These are phyloP conservation scores for Diadema setosum DNA, from an alignment of 35 echinoderm and acorn worm genomes.

Conservation along the genomic window DNA sequence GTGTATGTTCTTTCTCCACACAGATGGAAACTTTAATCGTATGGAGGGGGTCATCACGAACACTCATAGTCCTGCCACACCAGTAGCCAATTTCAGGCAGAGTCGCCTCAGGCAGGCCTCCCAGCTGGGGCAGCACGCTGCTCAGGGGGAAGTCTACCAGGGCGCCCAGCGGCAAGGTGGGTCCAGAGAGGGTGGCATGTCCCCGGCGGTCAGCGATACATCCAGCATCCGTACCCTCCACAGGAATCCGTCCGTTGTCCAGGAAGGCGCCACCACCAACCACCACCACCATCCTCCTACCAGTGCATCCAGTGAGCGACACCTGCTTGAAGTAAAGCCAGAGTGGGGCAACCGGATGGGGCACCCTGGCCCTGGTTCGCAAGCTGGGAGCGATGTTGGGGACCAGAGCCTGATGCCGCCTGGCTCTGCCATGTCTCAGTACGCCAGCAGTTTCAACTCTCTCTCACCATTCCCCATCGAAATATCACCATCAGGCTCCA, in stretches of 20 bases:
- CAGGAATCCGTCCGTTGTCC: constrained; percentile 1
- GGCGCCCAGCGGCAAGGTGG: not conserved
- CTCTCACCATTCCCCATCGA: constrained; percentile 96
- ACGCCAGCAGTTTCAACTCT: constrained; percentile 92
- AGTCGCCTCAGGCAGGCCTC: not conserved
- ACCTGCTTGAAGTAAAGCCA: constrained; percentile 76
- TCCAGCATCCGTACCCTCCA: constrained; percentile 79
- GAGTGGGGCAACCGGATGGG: constrained; percentile 48
- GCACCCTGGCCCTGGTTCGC: constrained; percentile 76
- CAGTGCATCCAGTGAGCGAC: constrained; percentile 49
- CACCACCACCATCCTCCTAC: constrained; percentile 41
- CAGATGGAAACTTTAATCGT: not conserved
- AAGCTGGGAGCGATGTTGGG: constrained; percentile 87
- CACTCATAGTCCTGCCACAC: not conserved
- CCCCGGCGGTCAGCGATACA: constrained; percentile 88
- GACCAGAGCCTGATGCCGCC: constrained; percentile 79
- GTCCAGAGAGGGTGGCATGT: not conserved
- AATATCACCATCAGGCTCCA: constrained; percentile 92
- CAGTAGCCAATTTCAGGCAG: not conserved
- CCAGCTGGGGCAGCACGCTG: not conserved
- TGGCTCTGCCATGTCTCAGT: constrained; percentile 92
- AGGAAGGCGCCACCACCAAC: not conserved
- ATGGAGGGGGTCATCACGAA: constrained; percentile 14
- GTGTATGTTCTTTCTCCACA: not conserved
- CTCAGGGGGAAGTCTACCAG: not conserved